Evolutionary conservation across 2,888 invertebrate species (phyloP).

Genomic region (Sinhomidia bicolor): DNA sequence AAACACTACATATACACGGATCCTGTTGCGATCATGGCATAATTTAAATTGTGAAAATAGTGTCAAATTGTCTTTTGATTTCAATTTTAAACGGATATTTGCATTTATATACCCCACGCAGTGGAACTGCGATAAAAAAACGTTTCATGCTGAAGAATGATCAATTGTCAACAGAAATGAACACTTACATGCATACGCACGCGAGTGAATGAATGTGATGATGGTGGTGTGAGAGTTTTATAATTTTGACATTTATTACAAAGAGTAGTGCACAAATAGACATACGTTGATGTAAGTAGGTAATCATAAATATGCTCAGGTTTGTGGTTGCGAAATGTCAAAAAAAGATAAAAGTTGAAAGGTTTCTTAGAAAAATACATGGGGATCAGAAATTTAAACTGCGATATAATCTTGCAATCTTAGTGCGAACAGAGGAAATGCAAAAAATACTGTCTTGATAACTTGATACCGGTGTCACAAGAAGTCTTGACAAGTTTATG

Average conservation of each 20-base stretch:
- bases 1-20: background rate
- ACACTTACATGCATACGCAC: background rate
- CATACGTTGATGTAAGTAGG: background rate
- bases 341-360: too few species aligned
- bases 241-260: background rate
- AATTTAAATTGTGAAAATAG: constrained; percentile 17
- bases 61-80: background rate
- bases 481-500: too few species aligned
- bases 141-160: too few species aligned
- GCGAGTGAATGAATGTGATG: background rate
- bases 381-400: background rate
- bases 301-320: background rate
- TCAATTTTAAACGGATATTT: background rate
- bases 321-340: background rate
- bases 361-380: background rate
- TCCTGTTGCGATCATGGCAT: background rate
- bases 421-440: background rate
- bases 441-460: too few species aligned
- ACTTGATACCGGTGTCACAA: background rate
- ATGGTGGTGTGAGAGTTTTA: background rate
- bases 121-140: too few species aligned
- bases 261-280: background rate
- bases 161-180: too few species aligned
- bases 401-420: too few species aligned
- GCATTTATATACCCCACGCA: too few species aligned